phyloP scores from a whole-genome alignment of 2,113 vertebrate species.

The Cryptotis parvus region DNA sequence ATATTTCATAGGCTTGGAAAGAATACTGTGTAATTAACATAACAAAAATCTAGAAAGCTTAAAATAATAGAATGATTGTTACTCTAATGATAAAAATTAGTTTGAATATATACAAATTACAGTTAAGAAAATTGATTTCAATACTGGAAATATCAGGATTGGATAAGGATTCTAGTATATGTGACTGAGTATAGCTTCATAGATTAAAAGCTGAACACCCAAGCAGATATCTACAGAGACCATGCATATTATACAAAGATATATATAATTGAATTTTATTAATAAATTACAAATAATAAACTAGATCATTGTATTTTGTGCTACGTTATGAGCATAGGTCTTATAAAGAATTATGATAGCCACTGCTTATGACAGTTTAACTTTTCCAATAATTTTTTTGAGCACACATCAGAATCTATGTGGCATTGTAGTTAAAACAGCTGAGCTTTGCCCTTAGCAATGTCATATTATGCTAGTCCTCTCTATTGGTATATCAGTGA shows the following conservation, averaged over 20 bases:
- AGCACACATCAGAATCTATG: background rate
- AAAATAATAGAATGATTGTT: background rate
- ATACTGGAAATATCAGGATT: slow-evolving; percentile 15
- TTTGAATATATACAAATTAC: background rate
- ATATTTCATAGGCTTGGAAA: background rate
- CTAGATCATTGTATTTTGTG: background rate
- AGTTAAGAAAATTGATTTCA: background rate
- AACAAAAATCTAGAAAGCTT: background rate
- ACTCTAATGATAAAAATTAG: slow-evolving; percentile 21
- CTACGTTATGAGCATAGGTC: background rate
- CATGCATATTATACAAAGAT: no score
- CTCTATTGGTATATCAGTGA: no score
- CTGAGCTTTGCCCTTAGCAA: background rate
- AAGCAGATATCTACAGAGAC: background rate
- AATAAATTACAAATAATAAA: background rate
- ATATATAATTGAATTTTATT: background rate
- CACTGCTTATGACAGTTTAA: background rate
- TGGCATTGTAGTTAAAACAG: background rate
- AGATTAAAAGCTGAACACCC: background rate
- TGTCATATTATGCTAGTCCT: background rate
- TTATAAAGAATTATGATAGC: background rate
- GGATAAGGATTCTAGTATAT: background rate
- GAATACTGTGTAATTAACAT: background rate
- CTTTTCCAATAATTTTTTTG: background rate
- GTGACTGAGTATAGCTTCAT: background rate